Evolutionary conservation across 2,888 invertebrate species (phyloP).

Genomic region (Sarcophaga rosellei): DNA sequence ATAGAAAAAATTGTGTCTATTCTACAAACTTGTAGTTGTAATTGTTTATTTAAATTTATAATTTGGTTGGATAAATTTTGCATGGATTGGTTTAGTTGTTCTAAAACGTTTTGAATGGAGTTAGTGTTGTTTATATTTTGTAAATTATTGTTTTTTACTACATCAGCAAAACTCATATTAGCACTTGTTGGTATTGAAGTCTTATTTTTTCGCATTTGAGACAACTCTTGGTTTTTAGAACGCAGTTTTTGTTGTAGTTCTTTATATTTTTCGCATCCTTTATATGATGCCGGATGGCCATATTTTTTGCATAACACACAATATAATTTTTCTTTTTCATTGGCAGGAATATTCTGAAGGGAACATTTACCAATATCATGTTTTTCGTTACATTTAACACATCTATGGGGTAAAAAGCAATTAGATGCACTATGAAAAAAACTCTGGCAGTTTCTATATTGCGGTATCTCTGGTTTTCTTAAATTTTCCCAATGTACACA

Average conservation of each 20-base stretch:
- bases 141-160: not conserved
- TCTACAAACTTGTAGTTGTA: no score
- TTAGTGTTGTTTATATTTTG: not conserved
- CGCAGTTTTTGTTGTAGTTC: not conserved
- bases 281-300: no score
- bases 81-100: not conserved
- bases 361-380: slow-evolving; percentile 12
- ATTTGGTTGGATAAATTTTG: no score
- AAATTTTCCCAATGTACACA: no score
- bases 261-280: no score
- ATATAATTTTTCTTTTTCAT: slow-evolving; percentile 5
- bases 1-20: not conserved
- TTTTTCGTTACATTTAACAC: slow-evolving; percentile 3
- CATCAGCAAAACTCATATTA: no score
- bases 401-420: no score
- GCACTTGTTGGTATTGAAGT: not conserved
- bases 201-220: not conserved
- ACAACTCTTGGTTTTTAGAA: not conserved
- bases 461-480: no score
- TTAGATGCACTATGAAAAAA: no score
- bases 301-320: not conserved
- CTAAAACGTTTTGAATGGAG: not conserved
- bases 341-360: not conserved
- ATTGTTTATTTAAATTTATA: no score
- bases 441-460: no score